Conservation (phyloP, 2,888 invertebrate species). For the Anodontia alba region DNA sequence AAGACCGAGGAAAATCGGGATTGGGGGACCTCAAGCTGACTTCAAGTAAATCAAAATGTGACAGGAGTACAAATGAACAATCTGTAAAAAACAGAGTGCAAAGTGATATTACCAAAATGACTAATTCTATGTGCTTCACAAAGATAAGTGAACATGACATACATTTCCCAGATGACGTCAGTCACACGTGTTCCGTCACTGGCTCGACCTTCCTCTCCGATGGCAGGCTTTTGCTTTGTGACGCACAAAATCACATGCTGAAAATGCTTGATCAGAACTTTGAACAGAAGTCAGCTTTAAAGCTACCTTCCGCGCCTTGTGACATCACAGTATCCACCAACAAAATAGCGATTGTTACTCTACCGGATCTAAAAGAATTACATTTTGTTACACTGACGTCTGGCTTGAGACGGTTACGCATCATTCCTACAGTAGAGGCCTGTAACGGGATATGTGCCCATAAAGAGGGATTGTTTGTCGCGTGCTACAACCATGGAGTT, state of each 20-base stretch:
- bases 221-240: constrained; percentile 39
- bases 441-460: too few species aligned
- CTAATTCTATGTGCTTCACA: too few species aligned
- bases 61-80: too few species aligned
- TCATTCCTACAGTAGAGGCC: constrained; percentile 29
- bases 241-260: constrained; percentile 29
- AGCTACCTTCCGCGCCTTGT: constrained; percentile 26
- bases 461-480: constrained; percentile 31
- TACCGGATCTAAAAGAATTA: constrained; percentile 37
- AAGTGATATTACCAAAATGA: constrained; percentile 11
- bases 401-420: constrained; percentile 20
- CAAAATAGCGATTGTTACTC: constrained; percentile 29
- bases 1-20: too few species aligned
- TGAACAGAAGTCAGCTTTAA: constrained; percentile 27
- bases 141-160: constrained; percentile 38
- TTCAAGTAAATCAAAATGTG: too few species aligned
- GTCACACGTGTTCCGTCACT: constrained; percentile 21
- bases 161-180: constrained; percentile 23
- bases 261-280: constrained; percentile 42
- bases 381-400: constrained; percentile 39
- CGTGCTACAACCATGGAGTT: constrained; percentile 42
- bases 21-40: too few species aligned
- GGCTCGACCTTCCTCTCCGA: constrained; percentile 42
- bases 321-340: constrained; percentile 36
- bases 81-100: constrained; percentile 27